Evolutionary conservation across 92 coral and sea anemone species (phyloP).

Genomic region (Phenganax stokvisi): DNA sequence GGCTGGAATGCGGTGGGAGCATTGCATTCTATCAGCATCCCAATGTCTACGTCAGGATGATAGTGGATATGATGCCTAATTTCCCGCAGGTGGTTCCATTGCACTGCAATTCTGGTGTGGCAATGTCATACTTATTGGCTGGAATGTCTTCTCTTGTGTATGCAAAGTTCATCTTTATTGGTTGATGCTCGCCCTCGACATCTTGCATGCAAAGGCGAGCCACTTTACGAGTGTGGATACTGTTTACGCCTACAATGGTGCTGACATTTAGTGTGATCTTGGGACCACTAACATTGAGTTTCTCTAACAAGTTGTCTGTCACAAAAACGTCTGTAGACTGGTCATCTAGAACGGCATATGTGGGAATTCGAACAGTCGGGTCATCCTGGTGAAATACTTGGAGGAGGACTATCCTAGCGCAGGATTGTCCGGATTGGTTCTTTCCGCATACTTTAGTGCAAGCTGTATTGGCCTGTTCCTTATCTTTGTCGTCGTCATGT

Average conservation of each 20-base stretch:
- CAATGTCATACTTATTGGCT: conserved; percentile 44
- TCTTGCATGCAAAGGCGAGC: conserved; percentile 33
- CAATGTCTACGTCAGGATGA: conserved; percentile 50
- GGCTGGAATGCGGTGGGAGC: conserved; percentile 42
- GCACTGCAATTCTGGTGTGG: conserved; percentile 47
- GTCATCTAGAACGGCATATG: conserved; percentile 36
- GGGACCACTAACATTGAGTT: conserved; percentile 11
- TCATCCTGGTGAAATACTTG: conserved; percentile 50
- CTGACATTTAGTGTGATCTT: conserved; percentile 26
- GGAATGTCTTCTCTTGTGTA: conserved; percentile 40
- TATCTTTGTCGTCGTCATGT: background rate
- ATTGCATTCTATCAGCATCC: conserved; percentile 53
- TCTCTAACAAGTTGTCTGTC: conserved; percentile 22
- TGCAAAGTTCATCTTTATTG: conserved; percentile 17
- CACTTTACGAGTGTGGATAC: conserved; percentile 23
- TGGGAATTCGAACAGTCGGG: conserved; percentile 35
- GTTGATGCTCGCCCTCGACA: conserved; percentile 30
- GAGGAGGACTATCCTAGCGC: conserved; percentile 59
- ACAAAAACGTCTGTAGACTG: conserved; percentile 39
- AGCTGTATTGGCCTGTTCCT: conserved; percentile 34
- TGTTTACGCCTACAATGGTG: conserved; percentile 36
- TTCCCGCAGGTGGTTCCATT: conserved; percentile 45
- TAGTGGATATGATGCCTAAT: conserved; percentile 48
- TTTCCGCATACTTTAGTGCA: conserved; percentile 55
- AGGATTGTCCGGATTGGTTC: conserved; percentile 50